Conservation (phyloP, 2,797 vertebrate genomes). For the Hyperoplus immaculatus region DNA sequence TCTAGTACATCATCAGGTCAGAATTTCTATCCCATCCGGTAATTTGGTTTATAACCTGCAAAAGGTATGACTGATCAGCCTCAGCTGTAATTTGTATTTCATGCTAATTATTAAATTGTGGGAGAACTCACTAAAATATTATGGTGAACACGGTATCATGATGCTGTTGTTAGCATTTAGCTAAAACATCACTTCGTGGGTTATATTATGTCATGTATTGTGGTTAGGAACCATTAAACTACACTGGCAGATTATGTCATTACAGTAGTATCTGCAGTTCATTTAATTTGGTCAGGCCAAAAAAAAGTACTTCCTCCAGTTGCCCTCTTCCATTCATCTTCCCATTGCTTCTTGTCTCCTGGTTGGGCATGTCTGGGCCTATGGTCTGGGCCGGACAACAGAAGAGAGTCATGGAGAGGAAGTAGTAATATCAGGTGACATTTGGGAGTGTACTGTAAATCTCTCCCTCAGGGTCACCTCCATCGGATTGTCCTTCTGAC, state of each 20-base stretch:
- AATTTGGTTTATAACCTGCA: background rate
- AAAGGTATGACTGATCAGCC: background rate
- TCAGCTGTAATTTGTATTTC: background rate
- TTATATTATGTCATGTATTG: background rate
- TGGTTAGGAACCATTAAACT: background rate
- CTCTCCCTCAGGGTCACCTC: slow-evolving; percentile 67
- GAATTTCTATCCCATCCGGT: background rate
- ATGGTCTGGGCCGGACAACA: slow-evolving; percentile 69
- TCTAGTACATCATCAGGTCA: background rate
- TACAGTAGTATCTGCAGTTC: slow-evolving; percentile 8
- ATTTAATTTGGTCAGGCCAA: background rate
- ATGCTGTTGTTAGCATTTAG: background rate
- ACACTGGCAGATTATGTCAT: background rate
- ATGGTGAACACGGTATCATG: background rate
- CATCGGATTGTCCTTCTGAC: slow-evolving; percentile 61
- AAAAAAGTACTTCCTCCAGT: slow-evolving; percentile 10
- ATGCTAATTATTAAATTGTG: background rate
- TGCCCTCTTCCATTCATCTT: slow-evolving; percentile 23
- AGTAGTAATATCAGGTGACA: slow-evolving; percentile 64
- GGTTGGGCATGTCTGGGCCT: slow-evolving; percentile 29
- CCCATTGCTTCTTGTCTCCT: slow-evolving; percentile 28
- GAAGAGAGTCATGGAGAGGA: slow-evolving; percentile 33
- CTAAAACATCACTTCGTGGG: background rate
- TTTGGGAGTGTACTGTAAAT: slow-evolving; percentile 71
- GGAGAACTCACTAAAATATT: background rate